Evolutionary conservation across 1,140 invertebrate species (phyloP), one percentile per base, ranked within the genome.

Genomic region (Venustaconcha ellipsiformis): DNA sequence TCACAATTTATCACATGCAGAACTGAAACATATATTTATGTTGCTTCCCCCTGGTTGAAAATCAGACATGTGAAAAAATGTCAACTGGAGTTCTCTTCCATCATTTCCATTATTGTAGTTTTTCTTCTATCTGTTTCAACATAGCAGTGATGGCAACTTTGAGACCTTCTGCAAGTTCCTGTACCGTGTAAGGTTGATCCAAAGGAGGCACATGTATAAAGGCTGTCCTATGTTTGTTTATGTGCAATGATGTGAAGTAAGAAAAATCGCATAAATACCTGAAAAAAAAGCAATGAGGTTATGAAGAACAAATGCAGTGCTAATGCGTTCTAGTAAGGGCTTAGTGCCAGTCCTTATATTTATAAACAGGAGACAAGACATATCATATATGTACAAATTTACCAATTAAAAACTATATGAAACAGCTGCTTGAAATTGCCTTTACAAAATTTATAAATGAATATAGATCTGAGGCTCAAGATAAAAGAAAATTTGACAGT

Each of bases 251-350:
- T 59, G 86, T 83, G 81, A 89, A 92, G 84, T 89, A 92, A 37
- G 89, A 91, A 81, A 90, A 92, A 76, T 92, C 91, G 84, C 92
- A 92, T 14, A 92, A 82, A 81, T 91, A 92, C 72, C 91, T 91
- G 75, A 67, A 76, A 63, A 67, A 73, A 67, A 76, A 67, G 58
- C 20, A 57, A 17, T 8, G 17, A 68, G 37, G 37, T 48, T 48
- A 48, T 11, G 6, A 48, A 11, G 37, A 48, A 6, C 6, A 48
- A 48, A 48, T 6, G 0, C 6, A 48, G 37, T 48, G 37, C 37
- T 48, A 30, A 30, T 30, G 37, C 11, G 5, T 48, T 48, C 37
- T 1, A 48, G 37, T 8, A 6, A 48, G 37, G 26, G 56, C 8
- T 48, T 48, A 11, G 23, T 55, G 30, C 15, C 30, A 4, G 17